These are phyloP conservation scores for Trachemys scripta DNA, from an alignment of 2,113 vertebrate genomes.

Conservation along the genomic window DNA sequence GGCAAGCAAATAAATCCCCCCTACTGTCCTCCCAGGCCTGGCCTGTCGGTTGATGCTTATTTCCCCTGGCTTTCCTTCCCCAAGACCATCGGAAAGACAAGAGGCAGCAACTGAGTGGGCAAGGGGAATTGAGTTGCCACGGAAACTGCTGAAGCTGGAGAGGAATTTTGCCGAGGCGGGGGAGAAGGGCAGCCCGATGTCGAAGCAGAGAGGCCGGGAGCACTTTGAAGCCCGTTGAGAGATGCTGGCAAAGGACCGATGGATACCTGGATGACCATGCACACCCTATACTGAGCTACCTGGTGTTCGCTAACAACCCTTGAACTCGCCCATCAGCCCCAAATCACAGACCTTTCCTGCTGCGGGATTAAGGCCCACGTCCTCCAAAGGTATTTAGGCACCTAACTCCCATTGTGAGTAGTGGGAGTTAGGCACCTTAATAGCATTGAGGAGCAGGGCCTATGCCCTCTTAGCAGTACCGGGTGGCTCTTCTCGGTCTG, in stretches of 20 bases:
- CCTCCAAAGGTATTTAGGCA: background rate
- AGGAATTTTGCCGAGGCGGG: background rate
- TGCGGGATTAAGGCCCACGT: background rate
- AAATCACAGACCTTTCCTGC: background rate
- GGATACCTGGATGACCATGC: too few relatives aligned
- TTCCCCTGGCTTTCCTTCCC: background rate
- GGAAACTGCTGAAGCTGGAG: slow-evolving; percentile 51
- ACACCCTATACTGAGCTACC: background rate
- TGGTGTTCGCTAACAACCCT: background rate
- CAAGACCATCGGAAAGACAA: background rate
- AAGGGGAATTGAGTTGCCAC: slow-evolving; percentile 40
- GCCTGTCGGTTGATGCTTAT: background rate
- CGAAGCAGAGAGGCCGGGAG: background rate
- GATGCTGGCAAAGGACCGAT: background rate
- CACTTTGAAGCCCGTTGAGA: too few relatives aligned
- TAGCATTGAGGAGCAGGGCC: background rate
- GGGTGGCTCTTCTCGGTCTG: background rate
- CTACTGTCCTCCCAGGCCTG: background rate
- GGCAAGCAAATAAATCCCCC: background rate
- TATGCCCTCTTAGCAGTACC: background rate
- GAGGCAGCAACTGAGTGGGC: background rate
- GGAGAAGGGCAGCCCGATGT: slow-evolving; percentile 41
- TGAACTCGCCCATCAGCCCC: too few relatives aligned
- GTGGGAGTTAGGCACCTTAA: background rate
- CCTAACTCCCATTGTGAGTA: background rate